Percentiles rank a stretch among this genome's conserved stretches.
Evolutionary conservation across 2,888 invertebrate genomes (phyloP).

Genomic region (Leptogaster cylindrica): DNA sequence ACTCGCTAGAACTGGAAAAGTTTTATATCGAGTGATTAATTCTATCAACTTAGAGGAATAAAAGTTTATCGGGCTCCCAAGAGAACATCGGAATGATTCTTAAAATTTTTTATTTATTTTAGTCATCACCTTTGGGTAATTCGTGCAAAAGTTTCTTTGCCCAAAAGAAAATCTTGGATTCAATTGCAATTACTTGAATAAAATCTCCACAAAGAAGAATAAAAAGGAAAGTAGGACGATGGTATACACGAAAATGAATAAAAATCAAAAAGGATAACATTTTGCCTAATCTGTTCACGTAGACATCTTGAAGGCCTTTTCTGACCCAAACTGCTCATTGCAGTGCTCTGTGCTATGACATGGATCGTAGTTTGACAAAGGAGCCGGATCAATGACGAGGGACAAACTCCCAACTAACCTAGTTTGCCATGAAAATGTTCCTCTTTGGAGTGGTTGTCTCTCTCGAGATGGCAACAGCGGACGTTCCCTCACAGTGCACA

Average conservation of each 20-base stretch:
- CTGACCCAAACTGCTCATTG: neutral
- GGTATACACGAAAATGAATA: constrained; percentile 5
- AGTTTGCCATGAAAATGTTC: constrained; percentile 26
- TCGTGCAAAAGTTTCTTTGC: constrained; percentile 13
- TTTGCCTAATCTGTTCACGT: constrained; percentile 34
- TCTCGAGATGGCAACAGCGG: neutral
- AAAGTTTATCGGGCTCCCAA: constrained; percentile 1
- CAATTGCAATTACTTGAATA: constrained; percentile 21
- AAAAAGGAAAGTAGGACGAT: neutral
- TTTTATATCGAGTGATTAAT: constrained; percentile 35
- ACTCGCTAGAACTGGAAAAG: constrained; percentile 21
- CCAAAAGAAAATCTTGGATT: constrained; percentile 2
- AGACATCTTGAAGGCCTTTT: constrained; percentile 11
- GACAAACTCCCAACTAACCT: constrained; percentile 29
- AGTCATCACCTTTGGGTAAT: constrained; percentile 35
- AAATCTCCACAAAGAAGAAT: neutral
- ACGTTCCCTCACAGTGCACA: neutral
- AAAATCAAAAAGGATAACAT: constrained; percentile 12
- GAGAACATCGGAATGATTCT: constrained; percentile 16
- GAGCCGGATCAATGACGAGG: constrained; percentile 25
- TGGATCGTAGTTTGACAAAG: neutral
- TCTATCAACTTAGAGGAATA: constrained; percentile 24
- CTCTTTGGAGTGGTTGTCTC: neutral
- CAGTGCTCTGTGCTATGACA: neutral
- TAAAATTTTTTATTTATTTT: constrained; percentile 26